Evolutionary conservation across 1,140 invertebrate species (phyloP).

Genomic region (Orussus abietinus): DNA sequence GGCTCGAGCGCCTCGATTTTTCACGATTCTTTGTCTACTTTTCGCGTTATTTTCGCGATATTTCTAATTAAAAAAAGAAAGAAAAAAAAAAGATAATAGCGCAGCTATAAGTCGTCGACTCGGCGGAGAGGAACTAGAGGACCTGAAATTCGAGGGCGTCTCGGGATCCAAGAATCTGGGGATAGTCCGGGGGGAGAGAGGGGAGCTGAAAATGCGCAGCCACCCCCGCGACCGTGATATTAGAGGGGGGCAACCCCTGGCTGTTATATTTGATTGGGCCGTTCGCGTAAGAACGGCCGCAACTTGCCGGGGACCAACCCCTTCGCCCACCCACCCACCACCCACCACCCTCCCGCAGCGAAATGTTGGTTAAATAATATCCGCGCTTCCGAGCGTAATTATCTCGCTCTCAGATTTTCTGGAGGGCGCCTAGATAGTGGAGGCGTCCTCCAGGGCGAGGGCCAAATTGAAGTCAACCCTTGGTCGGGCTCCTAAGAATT

Average conservation of each 20-base stretch:
- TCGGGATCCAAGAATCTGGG: no score
- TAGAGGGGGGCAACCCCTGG: slow-evolving; percentile 8
- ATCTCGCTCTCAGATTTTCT: slow-evolving; percentile 48
- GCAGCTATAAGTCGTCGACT: no score
- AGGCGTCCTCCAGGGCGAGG: no score
- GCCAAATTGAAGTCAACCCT: no score
- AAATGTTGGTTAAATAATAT: slow-evolving; percentile 50
- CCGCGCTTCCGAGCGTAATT: slow-evolving; percentile 46
- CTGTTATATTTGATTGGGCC: slow-evolving; percentile 43
- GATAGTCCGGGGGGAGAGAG: slow-evolving; percentile 3
- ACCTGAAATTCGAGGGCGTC: no score
- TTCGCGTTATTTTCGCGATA: slow-evolving; percentile 8
- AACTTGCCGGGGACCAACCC: slow-evolving; percentile 19
- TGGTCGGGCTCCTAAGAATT: no score
- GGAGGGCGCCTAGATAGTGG: no score
- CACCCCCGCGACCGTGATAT: no score
- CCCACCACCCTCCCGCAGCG: slow-evolving; percentile 27
- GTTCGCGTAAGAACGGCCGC: slow-evolving; percentile 35
- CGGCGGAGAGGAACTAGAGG: no score
- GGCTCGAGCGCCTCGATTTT: background rate
- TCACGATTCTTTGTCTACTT: slow-evolving; percentile 3
- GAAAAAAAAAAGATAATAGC: no score
- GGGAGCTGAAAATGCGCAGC: slow-evolving; percentile 6
- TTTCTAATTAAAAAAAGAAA: no score
- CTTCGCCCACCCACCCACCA: slow-evolving; percentile 18